Evolutionary conservation across 1,140 invertebrate species (phyloP).

Genomic region (Heliconius eleuchia): DNA sequence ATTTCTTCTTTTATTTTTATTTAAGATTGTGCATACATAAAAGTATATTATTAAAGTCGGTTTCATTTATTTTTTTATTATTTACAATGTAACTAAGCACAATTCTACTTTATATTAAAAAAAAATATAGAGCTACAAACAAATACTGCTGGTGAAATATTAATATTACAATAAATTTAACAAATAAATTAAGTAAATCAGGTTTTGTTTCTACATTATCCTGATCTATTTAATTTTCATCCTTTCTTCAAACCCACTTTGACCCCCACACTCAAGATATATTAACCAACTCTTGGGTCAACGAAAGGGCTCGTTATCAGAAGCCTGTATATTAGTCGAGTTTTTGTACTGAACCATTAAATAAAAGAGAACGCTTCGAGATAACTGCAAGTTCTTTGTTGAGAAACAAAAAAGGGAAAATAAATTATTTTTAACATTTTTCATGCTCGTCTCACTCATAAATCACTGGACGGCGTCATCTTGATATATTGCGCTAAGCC

Average conservation of each 20-base stretch:
- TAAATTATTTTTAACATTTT: conserved; percentile 31
- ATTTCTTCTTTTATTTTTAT: too few relatives aligned
- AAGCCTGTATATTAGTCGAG: conserved; percentile 25
- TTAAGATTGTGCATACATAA: too few relatives aligned
- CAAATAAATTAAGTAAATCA: too few relatives aligned
- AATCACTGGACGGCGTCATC: conserved; percentile 40
- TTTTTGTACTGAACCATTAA: conserved; percentile 24
- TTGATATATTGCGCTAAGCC: conserved; percentile 43
- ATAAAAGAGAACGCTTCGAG: conserved; percentile 9
- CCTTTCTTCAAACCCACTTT: conserved; percentile 12
- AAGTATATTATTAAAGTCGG: too few relatives aligned
- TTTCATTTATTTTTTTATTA: too few relatives aligned
- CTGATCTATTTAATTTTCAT: background rate
- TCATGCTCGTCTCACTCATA: conserved; percentile 35
- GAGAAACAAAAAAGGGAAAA: conserved; percentile 20
- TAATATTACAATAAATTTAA: too few relatives aligned
- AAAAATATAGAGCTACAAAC: too few relatives aligned
- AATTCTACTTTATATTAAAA: too few relatives aligned
- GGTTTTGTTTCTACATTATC: too few relatives aligned
- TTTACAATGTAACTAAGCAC: too few relatives aligned
- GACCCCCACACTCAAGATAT: conserved; percentile 6
- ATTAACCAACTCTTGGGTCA: conserved; percentile 21
- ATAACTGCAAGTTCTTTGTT: conserved; percentile 29
- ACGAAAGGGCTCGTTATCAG: conserved; percentile 20
- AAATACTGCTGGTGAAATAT: too few relatives aligned